Evolutionary conservation across 2,113 vertebrate species (phyloP), one percentile per base, ranked within the genome.

Genomic region (Microcebus lehilahytsara): DNA sequence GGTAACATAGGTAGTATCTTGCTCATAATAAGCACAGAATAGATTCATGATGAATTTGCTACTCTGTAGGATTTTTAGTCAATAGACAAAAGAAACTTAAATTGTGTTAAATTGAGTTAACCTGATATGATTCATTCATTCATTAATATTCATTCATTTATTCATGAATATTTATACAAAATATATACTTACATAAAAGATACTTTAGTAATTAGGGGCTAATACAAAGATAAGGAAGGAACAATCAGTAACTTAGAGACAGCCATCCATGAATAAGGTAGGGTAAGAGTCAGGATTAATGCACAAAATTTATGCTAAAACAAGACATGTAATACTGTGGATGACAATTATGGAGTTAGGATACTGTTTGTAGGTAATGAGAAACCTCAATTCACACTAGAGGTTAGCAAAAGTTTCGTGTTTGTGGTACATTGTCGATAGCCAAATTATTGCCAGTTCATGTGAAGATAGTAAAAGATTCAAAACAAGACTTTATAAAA

Each of bases 291-390:
- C 12, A 34, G 17, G 7, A 51, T 78, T 5, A 62, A n/a, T 42
- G 12, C 2, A 25, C 3, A 49, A 32, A 25, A 7, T 51, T 49
- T 58, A 17, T 5, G 2, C 9, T 13, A 42, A 58, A 42, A 25
- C 1, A 10, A 80, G 20, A 40, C 10, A 34, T 10, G 11, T 11
- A 19, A 34, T 30, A 14, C 1, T 30, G 4, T 56, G 37, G 6
- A 23, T n/a, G 53, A 13, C 5, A 34, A 16, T 0, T 32, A 17
- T 1, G 0, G 9, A 37, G 13, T 40, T 51, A 37, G 58, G 17
- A 16, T 53, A 17, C 8, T n/a, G 16, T 89, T 74, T 85, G 22
- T 46, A 56, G 4, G 2, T 58, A 62, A 37, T 2, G 22, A 81
- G 46, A 78, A 78, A 30, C 3, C 30, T 62, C 64, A 88, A 2